phyloP scores from a whole-genome alignment of 2,113 vertebrate genomes.

The Cryptotis parvus region DNA sequence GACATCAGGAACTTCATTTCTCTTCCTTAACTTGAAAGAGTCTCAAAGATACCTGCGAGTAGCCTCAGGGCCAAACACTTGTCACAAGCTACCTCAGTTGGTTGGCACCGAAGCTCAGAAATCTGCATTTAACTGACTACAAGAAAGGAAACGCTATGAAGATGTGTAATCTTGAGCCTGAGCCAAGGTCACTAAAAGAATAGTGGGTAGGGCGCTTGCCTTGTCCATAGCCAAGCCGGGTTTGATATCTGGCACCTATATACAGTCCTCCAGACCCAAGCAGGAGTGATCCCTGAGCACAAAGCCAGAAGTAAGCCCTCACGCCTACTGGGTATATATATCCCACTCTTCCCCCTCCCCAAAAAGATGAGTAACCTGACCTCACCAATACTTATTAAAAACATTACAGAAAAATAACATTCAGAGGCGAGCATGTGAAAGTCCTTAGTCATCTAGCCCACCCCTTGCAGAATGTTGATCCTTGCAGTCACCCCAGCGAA shows the following conservation, averaged over 20 bases:
- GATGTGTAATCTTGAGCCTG: background rate
- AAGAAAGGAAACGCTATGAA: background rate
- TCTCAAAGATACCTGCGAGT: background rate
- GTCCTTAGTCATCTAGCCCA: background rate
- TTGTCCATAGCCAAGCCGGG: background rate
- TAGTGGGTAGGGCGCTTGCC: too few relatives aligned
- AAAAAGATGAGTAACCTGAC: too few relatives aligned
- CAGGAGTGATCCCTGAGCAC: too few relatives aligned
- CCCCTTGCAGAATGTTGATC: background rate
- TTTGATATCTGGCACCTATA: background rate
- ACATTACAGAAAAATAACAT: background rate
- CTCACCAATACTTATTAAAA: background rate
- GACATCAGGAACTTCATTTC: background rate
- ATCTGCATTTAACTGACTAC: background rate
- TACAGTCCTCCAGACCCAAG: background rate
- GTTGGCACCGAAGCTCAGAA: background rate
- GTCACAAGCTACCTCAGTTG: background rate
- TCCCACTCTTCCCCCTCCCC: too few relatives aligned
- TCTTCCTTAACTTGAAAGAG: slow-evolving; percentile 36
- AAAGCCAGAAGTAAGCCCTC: too few relatives aligned
- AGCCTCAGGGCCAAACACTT: background rate
- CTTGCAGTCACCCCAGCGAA: background rate
- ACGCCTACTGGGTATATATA: too few relatives aligned
- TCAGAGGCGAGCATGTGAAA: slow-evolving; percentile 25
- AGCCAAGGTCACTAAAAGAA: too few relatives aligned